Conservation (phyloP, 2,888 invertebrate genomes). For the Coronaproctus castanopsis region DNA sequence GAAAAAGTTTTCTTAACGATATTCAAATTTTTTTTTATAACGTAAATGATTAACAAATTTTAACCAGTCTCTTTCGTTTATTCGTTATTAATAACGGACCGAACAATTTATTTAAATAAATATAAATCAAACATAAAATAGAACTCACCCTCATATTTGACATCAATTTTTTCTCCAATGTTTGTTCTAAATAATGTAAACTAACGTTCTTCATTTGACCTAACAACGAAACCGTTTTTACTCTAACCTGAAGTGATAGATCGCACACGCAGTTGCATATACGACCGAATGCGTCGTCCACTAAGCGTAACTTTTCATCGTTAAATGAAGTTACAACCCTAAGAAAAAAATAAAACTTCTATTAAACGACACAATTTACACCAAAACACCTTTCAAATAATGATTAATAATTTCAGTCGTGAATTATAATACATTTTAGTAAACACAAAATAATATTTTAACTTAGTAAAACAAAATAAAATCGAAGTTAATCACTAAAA, state of each 20-base stretch:
- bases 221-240: constrained; percentile 60
- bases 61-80: too few relatives aligned
- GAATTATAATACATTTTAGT: too few relatives aligned
- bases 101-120: too few relatives aligned
- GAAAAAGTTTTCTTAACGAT: too few relatives aligned
- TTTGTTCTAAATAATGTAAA: constrained; percentile 76
- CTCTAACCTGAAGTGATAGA: constrained; percentile 68
- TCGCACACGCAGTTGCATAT: constrained; percentile 87
- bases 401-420: not conserved
- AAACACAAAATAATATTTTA: too few relatives aligned
- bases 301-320: constrained; percentile 66
- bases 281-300: constrained; percentile 90
- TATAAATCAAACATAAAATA: too few relatives aligned
- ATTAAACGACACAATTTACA: not conserved
- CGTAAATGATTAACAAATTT: too few relatives aligned
- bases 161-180: constrained; percentile 93
- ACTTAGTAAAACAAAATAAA: too few relatives aligned
- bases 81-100: constrained; percentile 6
- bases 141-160: constrained; percentile 66
- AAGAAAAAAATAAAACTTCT: not conserved
- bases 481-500: too few relatives aligned
- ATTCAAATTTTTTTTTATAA: too few relatives aligned
- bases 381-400: not conserved
- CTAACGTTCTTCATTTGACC: constrained; percentile 76
- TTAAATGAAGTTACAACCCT: constrained; percentile 13